These are phyloP conservation scores for Ctenopoma kingsleyae DNA, from an alignment of 2,797 vertebrate genomes.

Conservation along the genomic window DNA sequence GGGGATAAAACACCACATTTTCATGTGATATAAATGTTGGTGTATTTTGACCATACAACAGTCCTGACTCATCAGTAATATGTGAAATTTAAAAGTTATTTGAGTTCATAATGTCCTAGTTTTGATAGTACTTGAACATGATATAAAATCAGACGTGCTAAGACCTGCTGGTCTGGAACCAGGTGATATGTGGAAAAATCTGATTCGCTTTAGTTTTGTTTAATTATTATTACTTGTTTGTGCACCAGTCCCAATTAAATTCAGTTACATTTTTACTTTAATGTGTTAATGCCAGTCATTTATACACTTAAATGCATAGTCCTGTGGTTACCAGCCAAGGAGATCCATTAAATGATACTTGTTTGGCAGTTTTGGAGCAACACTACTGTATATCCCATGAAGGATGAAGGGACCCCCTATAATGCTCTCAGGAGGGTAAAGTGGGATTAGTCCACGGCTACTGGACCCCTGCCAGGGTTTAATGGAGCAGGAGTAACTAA, in stretches of 20 bases:
- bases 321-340: conserved; percentile 9
- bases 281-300: conserved; percentile 7
- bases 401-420: conserved; percentile 51
- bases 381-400: conserved; percentile 19
- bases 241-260: too few relatives aligned
- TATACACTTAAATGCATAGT: conserved; percentile 16
- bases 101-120: neutral
- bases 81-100: neutral
- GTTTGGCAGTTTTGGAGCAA: conserved; percentile 37
- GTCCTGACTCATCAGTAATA: neutral
- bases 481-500: conserved; percentile 78
- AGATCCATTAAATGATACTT: conserved; percentile 22
- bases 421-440: conserved; percentile 74
- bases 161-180: neutral
- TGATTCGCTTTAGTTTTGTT: neutral
- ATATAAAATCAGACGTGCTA: neutral
- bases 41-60: too few relatives aligned
- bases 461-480: conserved; percentile 71
- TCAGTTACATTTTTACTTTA: neutral
- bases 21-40: neutral
- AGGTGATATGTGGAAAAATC: neutral
- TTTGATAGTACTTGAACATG: neutral
- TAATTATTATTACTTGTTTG: too few relatives aligned
- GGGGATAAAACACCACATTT: neutral
- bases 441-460: conserved; percentile 73